Evolutionary conservation across 2,888 invertebrate genomes (phyloP), one percentile per base, ranked within the genome.

Genomic region (Cephus rjabovi): DNA sequence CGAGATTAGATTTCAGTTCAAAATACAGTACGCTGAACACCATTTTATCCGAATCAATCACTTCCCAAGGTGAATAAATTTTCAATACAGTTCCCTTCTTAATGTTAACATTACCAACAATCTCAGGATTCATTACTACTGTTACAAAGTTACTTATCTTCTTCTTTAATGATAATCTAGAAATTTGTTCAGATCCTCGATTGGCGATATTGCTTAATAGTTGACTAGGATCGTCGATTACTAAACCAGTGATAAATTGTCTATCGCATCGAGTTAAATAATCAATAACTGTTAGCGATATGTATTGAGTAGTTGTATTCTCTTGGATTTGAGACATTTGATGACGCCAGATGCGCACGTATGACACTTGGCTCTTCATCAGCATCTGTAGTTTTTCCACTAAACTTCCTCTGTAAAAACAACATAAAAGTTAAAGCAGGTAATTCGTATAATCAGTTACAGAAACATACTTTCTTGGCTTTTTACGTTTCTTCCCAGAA

Each of bases 301-400:
- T 84, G 68, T 79, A 87, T 0, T 83, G 85, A 9, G 77, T 69
- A 23, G 80, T 74, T 0, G 76, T 68, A 15, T 76, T 75, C 37
- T 83, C 81, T 0, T 79, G 75, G 1, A 76, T 71, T 35, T 87
- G 87, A 11, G 81, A 83, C 75, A 87, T 79, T 77, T 86, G 87
- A 78, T 90, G 85, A 34, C 81, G 86, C 90, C 90, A 90, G 75
- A 90, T 81, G 6, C 89, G 88, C n/a, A 88, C 78, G 40, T 77
- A 83, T 4, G 90, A 89, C 34, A 81, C 77, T 77, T 88, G 85
- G 1, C 80, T 82, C 33, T 75, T 84, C 12, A 90, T 73, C 68
- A 86, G 70, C 23, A 82, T 83, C 15, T 86, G 87, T 1, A 90
- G 75, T 77, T 79, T 88, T 4, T 85, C 87, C 4, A 78, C 76